phyloP scores from a whole-genome alignment of 1,140 invertebrate species.

The Brevipalpus yothersi region DNA sequence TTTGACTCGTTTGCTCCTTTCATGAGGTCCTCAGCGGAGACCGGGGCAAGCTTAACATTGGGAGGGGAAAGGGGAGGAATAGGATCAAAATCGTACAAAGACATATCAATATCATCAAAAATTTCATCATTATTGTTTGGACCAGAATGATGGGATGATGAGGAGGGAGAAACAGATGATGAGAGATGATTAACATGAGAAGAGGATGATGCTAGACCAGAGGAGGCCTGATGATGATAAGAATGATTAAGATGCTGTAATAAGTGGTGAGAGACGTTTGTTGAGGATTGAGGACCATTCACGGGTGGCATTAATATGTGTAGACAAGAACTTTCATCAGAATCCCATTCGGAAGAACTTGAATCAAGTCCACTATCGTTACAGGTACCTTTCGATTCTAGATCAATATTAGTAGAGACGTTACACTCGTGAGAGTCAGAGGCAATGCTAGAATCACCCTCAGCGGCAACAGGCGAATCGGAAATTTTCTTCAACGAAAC shows the following conservation, averaged over 20 bases:
- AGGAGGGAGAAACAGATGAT: background rate
- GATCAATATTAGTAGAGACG: too few relatives aligned
- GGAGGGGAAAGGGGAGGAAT: conserved; percentile 25
- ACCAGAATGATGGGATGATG: background rate
- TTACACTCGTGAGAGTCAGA: background rate
- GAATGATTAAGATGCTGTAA: background rate
- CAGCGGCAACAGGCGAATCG: background rate
- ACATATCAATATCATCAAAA: conserved; percentile 18
- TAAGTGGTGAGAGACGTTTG: background rate
- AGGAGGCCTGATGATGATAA: background rate
- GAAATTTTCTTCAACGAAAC: background rate
- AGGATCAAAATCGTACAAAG: conserved; percentile 20
- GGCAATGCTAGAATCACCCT: background rate
- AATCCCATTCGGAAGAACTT: too few relatives aligned
- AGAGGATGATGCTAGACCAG: too few relatives aligned
- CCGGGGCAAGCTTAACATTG: conserved; percentile 32
- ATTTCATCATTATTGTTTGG: conserved; percentile 17
- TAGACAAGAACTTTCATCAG: conserved; percentile 1
- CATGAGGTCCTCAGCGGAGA: conserved; percentile 39
- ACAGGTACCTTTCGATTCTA: too few relatives aligned
- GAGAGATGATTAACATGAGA: background rate
- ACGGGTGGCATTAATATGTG: conserved; percentile 9
- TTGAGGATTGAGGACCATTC: background rate
- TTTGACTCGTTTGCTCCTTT: conserved; percentile 13
- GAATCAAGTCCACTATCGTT: too few relatives aligned